These are phyloP conservation scores for Myrmecobius fasciatus DNA, from an alignment of 2,113 vertebrate genomes.

Conservation along the genomic window DNA sequence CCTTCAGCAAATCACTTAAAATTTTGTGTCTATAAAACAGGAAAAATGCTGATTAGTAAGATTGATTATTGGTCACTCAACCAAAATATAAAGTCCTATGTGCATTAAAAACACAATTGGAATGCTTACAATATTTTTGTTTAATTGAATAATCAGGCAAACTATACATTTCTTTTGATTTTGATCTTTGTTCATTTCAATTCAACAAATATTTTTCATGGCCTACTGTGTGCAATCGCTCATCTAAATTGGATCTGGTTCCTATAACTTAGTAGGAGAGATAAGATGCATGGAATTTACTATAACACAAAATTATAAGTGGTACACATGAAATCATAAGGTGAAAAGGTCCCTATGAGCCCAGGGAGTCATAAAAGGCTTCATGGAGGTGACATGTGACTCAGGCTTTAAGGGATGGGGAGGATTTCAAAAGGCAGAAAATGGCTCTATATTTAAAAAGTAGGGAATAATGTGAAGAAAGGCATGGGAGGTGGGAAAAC, in stretches of 20 bases:
- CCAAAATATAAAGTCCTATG: slow-evolving; percentile 26
- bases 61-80: not conserved
- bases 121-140: not conserved
- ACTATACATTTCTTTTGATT: not conserved
- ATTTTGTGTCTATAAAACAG: not conserved
- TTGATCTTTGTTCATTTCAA: not conserved
- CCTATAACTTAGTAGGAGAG: not conserved
- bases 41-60: not conserved
- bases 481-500: not conserved
- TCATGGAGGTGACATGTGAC: not conserved
- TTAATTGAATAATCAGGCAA: not conserved
- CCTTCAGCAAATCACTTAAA: not conserved
- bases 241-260: not conserved
- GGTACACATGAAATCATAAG: not conserved
- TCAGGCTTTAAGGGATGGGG: not conserved
- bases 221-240: not conserved
- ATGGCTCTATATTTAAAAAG: not conserved
- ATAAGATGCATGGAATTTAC: not conserved
- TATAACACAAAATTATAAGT: not conserved
- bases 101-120: not conserved
- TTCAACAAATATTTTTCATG: slow-evolving; percentile 43
- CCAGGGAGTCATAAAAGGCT: not conserved
- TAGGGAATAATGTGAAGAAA: not conserved
- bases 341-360: not conserved
- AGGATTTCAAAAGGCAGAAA: not conserved